A percentile compares a stretch with the other conserved stretches of the same genome.
phyloP scores from a whole-genome alignment of 1,140 invertebrate genomes.

The Trissolcus basalis region DNA sequence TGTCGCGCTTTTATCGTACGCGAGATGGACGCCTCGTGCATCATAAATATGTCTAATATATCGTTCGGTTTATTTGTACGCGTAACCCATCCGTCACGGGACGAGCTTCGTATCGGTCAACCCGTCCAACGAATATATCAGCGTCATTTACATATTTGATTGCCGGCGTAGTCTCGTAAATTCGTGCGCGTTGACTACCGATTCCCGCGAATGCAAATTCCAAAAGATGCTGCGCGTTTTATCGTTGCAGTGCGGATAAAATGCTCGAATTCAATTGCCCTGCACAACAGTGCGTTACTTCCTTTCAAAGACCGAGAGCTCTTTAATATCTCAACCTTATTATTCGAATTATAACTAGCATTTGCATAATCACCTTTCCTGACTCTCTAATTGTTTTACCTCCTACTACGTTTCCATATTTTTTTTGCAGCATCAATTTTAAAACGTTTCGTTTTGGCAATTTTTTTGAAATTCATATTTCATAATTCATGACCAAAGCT shows the following conservation, averaged over 20 bases:
- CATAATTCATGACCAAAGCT: no score
- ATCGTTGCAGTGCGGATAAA: slow-evolving; percentile 27
- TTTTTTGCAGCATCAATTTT: neutral
- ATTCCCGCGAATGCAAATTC: slow-evolving; percentile 59
- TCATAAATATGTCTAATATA: slow-evolving; percentile 64
- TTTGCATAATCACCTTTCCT: neutral
- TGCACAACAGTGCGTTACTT: slow-evolving; percentile 13
- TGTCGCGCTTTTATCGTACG: slow-evolving; percentile 47
- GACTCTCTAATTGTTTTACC: neutral
- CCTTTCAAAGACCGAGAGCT: neutral
- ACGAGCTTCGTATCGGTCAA: slow-evolving; percentile 51
- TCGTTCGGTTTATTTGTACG: slow-evolving; percentile 61
- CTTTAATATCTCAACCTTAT: no score
- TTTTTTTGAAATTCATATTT: no score
- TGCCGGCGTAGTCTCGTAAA: slow-evolving; percentile 61
- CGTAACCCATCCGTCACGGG: slow-evolving; percentile 62
- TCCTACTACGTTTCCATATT: neutral
- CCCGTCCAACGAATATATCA: slow-evolving; percentile 62
- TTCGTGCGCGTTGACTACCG: slow-evolving; percentile 48
- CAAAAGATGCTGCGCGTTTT: slow-evolving; percentile 52
- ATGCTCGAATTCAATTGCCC: slow-evolving; percentile 38
- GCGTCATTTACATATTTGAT: slow-evolving; percentile 72
- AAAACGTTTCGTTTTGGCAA: no score
- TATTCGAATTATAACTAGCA: neutral
- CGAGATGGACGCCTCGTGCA: slow-evolving; percentile 59